Base-by-base conservation (phyloP, 2,797 vertebrate genomes). In the Microcaecilia unicolor region DNA sequence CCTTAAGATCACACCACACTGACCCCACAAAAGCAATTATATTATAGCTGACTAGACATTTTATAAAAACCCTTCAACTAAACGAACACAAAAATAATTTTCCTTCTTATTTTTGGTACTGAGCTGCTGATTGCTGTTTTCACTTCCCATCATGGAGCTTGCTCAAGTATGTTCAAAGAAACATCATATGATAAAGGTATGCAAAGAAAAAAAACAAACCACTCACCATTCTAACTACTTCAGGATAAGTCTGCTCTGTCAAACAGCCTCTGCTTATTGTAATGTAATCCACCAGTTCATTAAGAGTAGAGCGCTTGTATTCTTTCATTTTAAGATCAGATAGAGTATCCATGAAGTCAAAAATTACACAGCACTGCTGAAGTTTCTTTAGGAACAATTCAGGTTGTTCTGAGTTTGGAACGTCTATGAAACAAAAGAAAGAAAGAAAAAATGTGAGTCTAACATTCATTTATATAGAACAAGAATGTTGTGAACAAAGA, bases 251-350 rank as follows among this genome's bases (percentile, higher is more conserved):
- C 87, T 97, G 94, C 74, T 98, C 95, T 46, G 93, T 97, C 83
- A 98, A 88, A 86, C 94, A 96, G 66, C 94, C 93, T 81, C 95
- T 87, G 88, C 93, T 97, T 81, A 98, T 91, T 57, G 94, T 95
- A 79, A 98, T 92, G 72, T 97, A 98, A 83, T 98, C 95, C 80
- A 98, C 93, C 80, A 98, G 87, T 86, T 98, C 95, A 62, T 95
- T 98, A 86, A 98, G 92, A 60, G 94, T 98, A 76, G 95, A 96
- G 72, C 95, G 92, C 72, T 98, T 98, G 83, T 98, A 97, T 86
- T 98, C 95, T 88, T 98, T 98, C 94, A 97, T 97, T 90, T 98
- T 98, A 81, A 98, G 91, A 85, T 98, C 95, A 44, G 92, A 94
- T 81, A 98, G 87, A 46, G 94, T 97, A 90, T 98, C 95, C 93